Evolutionary conservation across 2,888 invertebrate genomes (phyloP), one percentile per base, ranked within the genome.

Genomic region (Pseudococcus viburni): DNA sequence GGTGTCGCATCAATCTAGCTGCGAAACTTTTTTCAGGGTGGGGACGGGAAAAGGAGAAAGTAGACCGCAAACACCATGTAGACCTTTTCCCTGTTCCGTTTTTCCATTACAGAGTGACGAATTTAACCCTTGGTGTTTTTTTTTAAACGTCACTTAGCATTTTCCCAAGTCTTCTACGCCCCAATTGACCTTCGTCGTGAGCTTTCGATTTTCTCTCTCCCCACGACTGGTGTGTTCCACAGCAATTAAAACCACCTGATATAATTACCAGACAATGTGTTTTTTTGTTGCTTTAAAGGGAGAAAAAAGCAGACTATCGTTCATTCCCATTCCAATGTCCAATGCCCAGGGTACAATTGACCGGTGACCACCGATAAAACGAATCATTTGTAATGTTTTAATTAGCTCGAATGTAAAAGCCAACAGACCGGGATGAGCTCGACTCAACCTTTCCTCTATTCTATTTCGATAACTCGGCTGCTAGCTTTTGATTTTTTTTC

Each of bases 361-460:
- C n/a, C 5, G 3, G 1, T 59, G 59, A 6, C 59, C n/a, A n/a
- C n/a, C n/a, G 17, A 59, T 59, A n/a, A 59, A 59, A 59, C n/a
- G 59, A 59, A 59, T 59, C 59, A 59, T 59, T 59, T 59, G 59
- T 59, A 59, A 59, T 17, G n/a, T n/a, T 59, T 59, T 59, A 59
- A 59, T 59, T 59, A 59, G n/a, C 59, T n/a, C 59, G n/a, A 7
- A n/a, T 59, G n/a, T 7, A 59, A 59, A 59, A 8, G n/a, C 19
- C 4, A 59, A 59, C 59, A 59, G 8, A 59, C n/a, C 15, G 15
- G 59, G 15, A 59, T 59, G 59, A 51, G 51, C 51, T 12, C 15
- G 12, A 15, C 51, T 4, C 12, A 12, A 51, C 51, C 51, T 51
- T 12, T 51, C 0, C 51, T 7, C 42, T 42, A 8, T 51, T 83